A percentile compares a stretch with the other conserved stretches of the same genome.
Conservation (phyloP, 2,113 vertebrate genomes). For the Mirounga angustirostris region DNA sequence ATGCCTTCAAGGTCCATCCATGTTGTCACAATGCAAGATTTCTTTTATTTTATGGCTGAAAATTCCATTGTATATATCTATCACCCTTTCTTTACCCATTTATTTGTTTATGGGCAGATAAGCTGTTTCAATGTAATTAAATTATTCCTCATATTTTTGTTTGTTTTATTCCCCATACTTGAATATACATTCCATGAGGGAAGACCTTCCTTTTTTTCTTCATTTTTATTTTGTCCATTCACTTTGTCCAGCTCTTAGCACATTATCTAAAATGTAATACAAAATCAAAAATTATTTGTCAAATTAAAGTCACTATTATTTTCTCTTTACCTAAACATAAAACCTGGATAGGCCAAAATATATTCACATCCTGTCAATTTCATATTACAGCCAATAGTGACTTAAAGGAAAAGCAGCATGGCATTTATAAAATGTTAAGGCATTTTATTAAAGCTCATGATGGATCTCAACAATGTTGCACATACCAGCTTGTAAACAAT, state of each 20-base stretch:
- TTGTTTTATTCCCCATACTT: neutral
- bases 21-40: neutral
- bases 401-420: neutral
- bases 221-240: neutral
- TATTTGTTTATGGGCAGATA: neutral
- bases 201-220: neutral
- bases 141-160: neutral
- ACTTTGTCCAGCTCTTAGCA: neutral
- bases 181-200: neutral
- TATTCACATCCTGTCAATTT: neutral
- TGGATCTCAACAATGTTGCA: neutral
- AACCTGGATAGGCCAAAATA: neutral
- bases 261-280: neutral
- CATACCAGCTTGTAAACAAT: neutral
- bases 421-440: neutral
- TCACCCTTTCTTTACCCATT: neutral
- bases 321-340: neutral
- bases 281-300: neutral
- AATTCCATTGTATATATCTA: neutral
- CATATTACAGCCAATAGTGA: neutral
- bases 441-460: slow-evolving; percentile 72
- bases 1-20: neutral
- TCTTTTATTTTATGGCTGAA: neutral
- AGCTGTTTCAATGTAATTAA: neutral
- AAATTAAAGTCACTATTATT: neutral